phyloP scores from a whole-genome alignment of 2,888 invertebrate species.

The Sarcophaga variegata region DNA sequence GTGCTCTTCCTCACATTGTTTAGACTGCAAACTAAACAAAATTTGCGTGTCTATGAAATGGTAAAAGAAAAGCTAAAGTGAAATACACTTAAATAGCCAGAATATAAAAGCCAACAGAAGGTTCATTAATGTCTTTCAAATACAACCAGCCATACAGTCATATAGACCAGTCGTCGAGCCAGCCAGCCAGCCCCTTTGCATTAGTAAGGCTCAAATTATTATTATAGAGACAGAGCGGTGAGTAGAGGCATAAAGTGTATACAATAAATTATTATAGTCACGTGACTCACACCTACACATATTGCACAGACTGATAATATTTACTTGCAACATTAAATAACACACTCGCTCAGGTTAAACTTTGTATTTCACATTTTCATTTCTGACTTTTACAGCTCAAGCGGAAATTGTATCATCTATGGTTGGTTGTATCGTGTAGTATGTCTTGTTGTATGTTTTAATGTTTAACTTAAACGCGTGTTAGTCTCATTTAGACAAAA shows the following conservation, averaged over 20 bases:
- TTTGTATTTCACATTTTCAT: constrained; percentile 1
- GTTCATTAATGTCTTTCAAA: constrained; percentile 60
- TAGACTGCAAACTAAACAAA: constrained; percentile 31
- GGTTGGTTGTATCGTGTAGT: constrained; percentile 16
- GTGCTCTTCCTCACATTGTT: constrained; percentile 23
- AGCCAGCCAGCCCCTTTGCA: background rate
- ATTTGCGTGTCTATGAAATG: constrained; percentile 36
- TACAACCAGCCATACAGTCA: background rate
- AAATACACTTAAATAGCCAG: background rate
- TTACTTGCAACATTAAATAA: constrained; percentile 26
- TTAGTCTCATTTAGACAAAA: constrained; percentile 60
- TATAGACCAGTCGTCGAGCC: background rate
- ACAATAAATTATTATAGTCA: constrained; percentile 61
- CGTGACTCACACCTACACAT: constrained; percentile 72
- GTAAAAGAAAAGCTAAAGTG: constrained; percentile 7
- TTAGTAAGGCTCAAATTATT: background rate
- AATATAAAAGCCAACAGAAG: constrained; percentile 50
- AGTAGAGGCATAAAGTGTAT: constrained; percentile 19
- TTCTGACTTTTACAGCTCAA: constrained; percentile 22
- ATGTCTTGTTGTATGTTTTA: constrained; percentile 17
- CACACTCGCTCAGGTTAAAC: constrained; percentile 47
- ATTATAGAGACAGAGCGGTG: background rate
- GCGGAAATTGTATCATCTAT: constrained; percentile 57
- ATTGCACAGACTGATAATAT: constrained; percentile 33
- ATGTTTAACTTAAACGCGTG: constrained; percentile 63